These are phyloP conservation scores for Cynaeus angustus DNA, from an alignment of 2,888 invertebrate genomes.

Conservation along the genomic window DNA sequence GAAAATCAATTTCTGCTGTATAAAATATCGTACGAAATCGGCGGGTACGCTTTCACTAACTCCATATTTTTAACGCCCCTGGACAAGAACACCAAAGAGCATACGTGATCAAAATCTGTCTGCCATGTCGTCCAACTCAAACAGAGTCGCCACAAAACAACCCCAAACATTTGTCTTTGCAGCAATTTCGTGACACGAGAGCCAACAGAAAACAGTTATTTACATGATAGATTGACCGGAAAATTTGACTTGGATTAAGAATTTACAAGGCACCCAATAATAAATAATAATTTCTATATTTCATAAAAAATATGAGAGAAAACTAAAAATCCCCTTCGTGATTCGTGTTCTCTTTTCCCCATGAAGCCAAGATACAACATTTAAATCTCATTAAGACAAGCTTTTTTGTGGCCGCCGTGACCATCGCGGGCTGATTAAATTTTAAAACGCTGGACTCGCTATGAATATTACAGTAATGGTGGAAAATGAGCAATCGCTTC, in stretches of 20 bases:
- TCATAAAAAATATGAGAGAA: slow-evolving; percentile 18
- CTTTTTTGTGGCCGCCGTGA: slow-evolving; percentile 29
- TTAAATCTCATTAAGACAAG: slow-evolving; percentile 38
- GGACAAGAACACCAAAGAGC: slow-evolving; percentile 5
- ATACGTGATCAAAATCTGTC: slow-evolving; percentile 42
- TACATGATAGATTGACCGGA: slow-evolving; percentile 51
- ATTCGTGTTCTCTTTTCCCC: not conserved
- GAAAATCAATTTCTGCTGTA: slow-evolving; percentile 4
- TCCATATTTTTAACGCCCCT: not conserved
- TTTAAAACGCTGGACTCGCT: slow-evolving; percentile 30
- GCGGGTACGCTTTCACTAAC: not conserved
- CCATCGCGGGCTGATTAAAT: slow-evolving; percentile 40
- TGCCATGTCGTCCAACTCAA: slow-evolving; percentile 36
- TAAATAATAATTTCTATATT: slow-evolving; percentile 46
- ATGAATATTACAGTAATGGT: slow-evolving; percentile 50
- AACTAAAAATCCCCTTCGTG: not conserved
- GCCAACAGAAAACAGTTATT: slow-evolving; percentile 46
- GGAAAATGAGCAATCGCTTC: slow-evolving; percentile 44
- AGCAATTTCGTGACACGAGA: slow-evolving; percentile 47
- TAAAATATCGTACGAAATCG: not conserved
- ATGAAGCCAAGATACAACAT: slow-evolving; percentile 2
- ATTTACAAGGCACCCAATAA: slow-evolving; percentile 26
- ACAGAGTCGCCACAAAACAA: slow-evolving; percentile 29
- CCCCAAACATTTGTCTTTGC: slow-evolving; percentile 47
- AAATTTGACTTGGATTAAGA: slow-evolving; percentile 46